Base-by-base conservation (phyloP, 2,797 vertebrate genomes). In the Uromys caudimaculatus region DNA sequence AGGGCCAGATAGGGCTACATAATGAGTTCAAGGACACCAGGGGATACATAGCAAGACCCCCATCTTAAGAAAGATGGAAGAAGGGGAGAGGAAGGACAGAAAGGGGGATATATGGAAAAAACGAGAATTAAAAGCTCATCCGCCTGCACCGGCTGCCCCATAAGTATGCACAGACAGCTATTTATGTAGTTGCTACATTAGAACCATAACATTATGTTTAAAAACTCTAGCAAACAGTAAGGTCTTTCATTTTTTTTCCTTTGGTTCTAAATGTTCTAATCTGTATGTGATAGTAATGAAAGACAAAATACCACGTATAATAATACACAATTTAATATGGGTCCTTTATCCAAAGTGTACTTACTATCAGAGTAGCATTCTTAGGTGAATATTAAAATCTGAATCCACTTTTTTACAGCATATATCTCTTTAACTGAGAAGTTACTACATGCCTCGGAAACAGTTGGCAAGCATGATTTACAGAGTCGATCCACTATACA, bases 121-220 rank as follows among this genome's bases (percentile, higher is more conserved):
- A 75, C 2, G 41, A 76, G 54, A 97, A 95, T 29, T 64, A 97
- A 56, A 54, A 79, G 16, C 16, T 67, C 56, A 93, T 82, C 87
- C 29, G 86, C 50, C 47, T 93, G 92, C 76, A 35, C 19, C 27
- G 76, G 41, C 93, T 95, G 69, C 82, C 77, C 96, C 94, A 93
- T 83, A 98, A 95, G 89, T 95, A 77, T 92, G 96, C 69, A n/a
- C 89, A 96, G 91, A 67, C 27, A 47, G 8, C 73, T 82, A 50
- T 19, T 87, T 38, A 93, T 23, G 78, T 56, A 54, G 38, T 0
- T 62, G 82, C 11, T 12, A 35, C 1, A 60, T 24, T 38, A 75
- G 14, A 58, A 75, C 2, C 23, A 12, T 44, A 64, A 32, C 44
- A 35, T 85, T 29, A 90, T 11, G 11, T 90, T 69, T 6, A 10